phyloP scores from a whole-genome alignment of 2,888 invertebrate genomes.

The Acleris holmiana region DNA sequence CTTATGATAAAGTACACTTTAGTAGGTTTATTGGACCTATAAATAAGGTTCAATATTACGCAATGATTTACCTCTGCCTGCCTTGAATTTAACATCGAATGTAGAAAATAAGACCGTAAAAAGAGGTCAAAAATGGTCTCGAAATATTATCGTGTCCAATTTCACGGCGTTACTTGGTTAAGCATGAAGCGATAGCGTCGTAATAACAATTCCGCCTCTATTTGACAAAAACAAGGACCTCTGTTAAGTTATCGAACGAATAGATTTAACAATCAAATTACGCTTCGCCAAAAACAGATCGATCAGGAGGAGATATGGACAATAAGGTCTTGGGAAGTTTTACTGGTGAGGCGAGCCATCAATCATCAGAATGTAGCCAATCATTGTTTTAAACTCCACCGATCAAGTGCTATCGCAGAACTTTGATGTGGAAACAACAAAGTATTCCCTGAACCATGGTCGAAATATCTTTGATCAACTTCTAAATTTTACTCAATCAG shows the following conservation, averaged over 20 bases:
- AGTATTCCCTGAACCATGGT: slow-evolving; percentile 1
- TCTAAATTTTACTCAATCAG: background rate
- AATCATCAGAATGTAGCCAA: slow-evolving; percentile 45
- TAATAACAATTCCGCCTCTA: slow-evolving; percentile 1
- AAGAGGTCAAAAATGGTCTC: background rate
- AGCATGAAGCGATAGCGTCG: background rate
- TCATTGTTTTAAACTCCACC: slow-evolving; percentile 44
- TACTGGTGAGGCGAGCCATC: slow-evolving; percentile 42
- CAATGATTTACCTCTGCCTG: slow-evolving; percentile 11
- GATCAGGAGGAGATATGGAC: slow-evolving; percentile 41
- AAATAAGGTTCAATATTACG: slow-evolving; percentile 28
- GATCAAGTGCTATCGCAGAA: slow-evolving; percentile 12
- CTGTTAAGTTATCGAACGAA: slow-evolving; percentile 2
- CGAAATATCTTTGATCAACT: slow-evolving; percentile 3
- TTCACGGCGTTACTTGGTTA: background rate
- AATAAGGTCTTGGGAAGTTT: slow-evolving; percentile 39
- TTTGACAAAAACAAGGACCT: background rate
- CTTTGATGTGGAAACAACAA: slow-evolving; percentile 16
- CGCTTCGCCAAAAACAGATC: slow-evolving; percentile 39
- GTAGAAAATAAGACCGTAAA: background rate
- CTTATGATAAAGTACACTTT: slow-evolving; percentile 32
- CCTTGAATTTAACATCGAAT: background rate
- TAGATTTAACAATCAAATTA: slow-evolving; percentile 36
- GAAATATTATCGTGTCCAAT: slow-evolving; percentile 1
- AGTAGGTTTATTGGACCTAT: slow-evolving; percentile 26